Base-by-base conservation (phyloP, 1,140 invertebrate species). In the Phocides pigmalion region DNA sequence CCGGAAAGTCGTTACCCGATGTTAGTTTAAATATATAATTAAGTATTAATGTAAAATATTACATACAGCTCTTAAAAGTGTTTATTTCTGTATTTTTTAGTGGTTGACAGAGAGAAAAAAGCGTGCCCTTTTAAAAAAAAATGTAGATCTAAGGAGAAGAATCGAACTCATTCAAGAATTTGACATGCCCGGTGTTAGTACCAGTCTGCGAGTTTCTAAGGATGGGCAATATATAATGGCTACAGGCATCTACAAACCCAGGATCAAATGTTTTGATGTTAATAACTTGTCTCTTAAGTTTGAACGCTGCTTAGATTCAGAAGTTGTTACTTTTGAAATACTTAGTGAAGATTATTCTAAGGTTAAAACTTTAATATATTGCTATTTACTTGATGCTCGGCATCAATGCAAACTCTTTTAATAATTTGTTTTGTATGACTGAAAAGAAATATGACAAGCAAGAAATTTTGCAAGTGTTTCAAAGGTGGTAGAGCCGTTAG, bases 91-190 rank as follows among this genome's bases (percentile, higher is more conserved):
- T 2, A n/a, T n/a, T 41, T 94, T 94, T 62, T 81, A 98, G 97
- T 99, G 98, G 98, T 92, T 99, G 49, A 95, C 97, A 11, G 98
- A 99, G 76, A 93, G 96, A 81, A 98, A 98, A 90, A 95, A 96
- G 83, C 93, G 97, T 74, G 94, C 94, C 9, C 89, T 99, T 66
- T 93, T 97, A 46, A 98, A 98, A 75, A 98, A 98, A 88, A 96
- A 99, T 95, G 94, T 97, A 47, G 97, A 98, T 82, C 93, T 99
- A 32, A 93, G 97, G 67, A 94, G 95, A 72, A 92, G 97, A 79
- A 99, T 99, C 69, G 97, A 99, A 89, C 93, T 99, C 12, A 98
- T 99, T 76, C 99, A 99, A 92, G 99, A 99, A 85, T 99, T 99
- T 94, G 97, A 99, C 72, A 99, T 99, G 99, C 99, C 99, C 56